phyloP scores from a whole-genome alignment of 2,113 vertebrate genomes.

The Stegastes partitus region DNA sequence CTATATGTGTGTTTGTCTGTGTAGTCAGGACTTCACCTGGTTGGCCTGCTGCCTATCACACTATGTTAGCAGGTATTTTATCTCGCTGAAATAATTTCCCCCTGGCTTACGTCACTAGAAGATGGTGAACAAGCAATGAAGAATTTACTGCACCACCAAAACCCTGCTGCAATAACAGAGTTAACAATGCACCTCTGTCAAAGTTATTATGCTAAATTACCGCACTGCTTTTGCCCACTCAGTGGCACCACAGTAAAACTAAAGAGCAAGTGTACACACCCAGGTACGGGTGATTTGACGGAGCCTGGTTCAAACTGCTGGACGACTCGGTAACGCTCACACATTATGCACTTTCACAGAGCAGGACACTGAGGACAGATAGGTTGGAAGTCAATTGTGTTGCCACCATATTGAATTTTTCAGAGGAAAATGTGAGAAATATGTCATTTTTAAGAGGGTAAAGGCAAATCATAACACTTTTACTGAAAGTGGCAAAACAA shows the following conservation, averaged over 20 bases:
- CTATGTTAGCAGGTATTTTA: constrained; percentile 1
- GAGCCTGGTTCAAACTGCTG: not conserved
- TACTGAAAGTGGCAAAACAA: too few species aligned
- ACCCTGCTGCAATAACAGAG: constrained; percentile 7
- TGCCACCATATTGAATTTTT: too few species aligned
- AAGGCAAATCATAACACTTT: too few species aligned
- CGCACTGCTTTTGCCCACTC: not conserved
- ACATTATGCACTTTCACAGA: not conserved
- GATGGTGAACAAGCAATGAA: constrained; percentile 5
- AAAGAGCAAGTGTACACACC: not conserved
- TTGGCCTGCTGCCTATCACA: constrained; percentile 15
- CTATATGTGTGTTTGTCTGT: not conserved
- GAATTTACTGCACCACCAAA: constrained; percentile 25
- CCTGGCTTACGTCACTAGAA: constrained; percentile 2
- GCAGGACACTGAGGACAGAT: not conserved
- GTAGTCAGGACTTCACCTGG: constrained; percentile 1
- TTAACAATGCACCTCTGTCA: constrained; percentile 31
- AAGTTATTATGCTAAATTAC: not conserved
- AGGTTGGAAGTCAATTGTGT: too few species aligned
- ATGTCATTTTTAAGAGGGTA: too few species aligned
- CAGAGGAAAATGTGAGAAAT: too few species aligned
- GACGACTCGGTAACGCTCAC: not conserved
- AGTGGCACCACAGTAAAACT: not conserved
- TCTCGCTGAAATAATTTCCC: not conserved
- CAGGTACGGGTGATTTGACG: not conserved